phyloP scores from a whole-genome alignment of 2,888 invertebrate genomes.

The Mellilla xanthometata region DNA sequence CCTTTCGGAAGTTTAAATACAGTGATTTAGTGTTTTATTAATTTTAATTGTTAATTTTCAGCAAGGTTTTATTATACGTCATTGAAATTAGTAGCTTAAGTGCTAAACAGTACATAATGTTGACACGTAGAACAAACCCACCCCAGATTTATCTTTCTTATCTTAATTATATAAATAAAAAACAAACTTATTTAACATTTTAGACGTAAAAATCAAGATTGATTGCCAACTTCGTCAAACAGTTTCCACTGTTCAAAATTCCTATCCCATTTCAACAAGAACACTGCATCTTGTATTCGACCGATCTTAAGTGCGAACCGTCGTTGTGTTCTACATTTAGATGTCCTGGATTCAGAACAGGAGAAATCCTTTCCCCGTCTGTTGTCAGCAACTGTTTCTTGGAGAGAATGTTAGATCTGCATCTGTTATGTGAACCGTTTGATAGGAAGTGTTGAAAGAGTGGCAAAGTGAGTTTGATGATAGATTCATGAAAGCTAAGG shows the following conservation, averaged over 20 bases:
- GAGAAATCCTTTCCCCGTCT: slow-evolving; percentile 20
- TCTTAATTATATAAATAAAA: no score
- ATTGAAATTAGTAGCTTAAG: no score
- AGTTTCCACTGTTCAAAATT: slow-evolving; percentile 43
- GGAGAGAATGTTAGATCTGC: slow-evolving; percentile 11
- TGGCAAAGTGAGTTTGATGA: neutral
- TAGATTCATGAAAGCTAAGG: no score
- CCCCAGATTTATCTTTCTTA: no score
- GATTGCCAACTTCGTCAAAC: slow-evolving; percentile 26
- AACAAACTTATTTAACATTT: no score
- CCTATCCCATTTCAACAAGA: slow-evolving; percentile 41
- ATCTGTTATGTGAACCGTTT: slow-evolving; percentile 3
- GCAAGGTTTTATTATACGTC: no score
- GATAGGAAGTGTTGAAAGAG: neutral
- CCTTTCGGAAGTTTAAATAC: no score
- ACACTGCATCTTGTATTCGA: slow-evolving; percentile 46
- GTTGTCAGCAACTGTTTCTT: slow-evolving; percentile 18
- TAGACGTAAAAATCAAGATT: no score
- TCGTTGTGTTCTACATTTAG: slow-evolving; percentile 52
- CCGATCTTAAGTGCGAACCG: slow-evolving; percentile 55
- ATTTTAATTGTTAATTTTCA: no score
- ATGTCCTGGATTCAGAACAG: slow-evolving; percentile 34
- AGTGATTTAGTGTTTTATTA: no score
- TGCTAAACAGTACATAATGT: no score
- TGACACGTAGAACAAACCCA: no score